Conservation (phyloP, 2,888 invertebrate species). For the Mythimna lalbum region DNA sequence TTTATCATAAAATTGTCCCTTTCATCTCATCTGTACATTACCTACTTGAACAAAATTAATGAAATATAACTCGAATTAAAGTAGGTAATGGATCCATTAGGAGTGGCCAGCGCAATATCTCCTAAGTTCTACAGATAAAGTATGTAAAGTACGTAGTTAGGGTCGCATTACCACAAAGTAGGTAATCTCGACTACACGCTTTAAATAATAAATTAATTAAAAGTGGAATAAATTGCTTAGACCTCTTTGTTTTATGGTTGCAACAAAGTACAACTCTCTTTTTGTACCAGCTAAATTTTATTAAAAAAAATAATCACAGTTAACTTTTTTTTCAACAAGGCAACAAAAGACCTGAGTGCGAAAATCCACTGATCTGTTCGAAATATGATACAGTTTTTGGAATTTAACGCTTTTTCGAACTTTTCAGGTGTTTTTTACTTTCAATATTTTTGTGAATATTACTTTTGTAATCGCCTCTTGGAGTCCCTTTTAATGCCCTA, state of each 20-base stretch:
- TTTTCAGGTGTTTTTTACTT: no score
- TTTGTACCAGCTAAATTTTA: background rate
- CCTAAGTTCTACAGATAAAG: constrained; percentile 15
- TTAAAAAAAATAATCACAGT: no score
- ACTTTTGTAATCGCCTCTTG: no score
- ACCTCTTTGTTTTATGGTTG: background rate
- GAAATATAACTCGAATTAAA: constrained; percentile 1
- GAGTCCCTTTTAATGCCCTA: no score
- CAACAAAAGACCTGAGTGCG: no score
- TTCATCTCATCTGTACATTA: constrained; percentile 10
- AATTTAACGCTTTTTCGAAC: no score
- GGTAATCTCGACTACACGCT: constrained; percentile 8
- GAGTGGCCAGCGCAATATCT: constrained; percentile 4
- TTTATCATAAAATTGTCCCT: background rate
- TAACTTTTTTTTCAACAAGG: no score
- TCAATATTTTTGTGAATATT: no score
- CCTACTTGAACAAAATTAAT: constrained; percentile 9
- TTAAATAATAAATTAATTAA: constrained; percentile 6
- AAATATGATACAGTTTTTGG: no score
- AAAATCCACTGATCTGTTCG: no score
- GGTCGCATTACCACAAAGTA: constrained; percentile 1
- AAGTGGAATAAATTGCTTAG: background rate
- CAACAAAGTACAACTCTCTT: background rate
- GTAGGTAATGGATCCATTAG: constrained; percentile 31
- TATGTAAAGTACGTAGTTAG: constrained; percentile 1